Evolutionary conservation across 2,113 vertebrate species (phyloP).

Genomic region (Dascyllus trimaculatus): DNA sequence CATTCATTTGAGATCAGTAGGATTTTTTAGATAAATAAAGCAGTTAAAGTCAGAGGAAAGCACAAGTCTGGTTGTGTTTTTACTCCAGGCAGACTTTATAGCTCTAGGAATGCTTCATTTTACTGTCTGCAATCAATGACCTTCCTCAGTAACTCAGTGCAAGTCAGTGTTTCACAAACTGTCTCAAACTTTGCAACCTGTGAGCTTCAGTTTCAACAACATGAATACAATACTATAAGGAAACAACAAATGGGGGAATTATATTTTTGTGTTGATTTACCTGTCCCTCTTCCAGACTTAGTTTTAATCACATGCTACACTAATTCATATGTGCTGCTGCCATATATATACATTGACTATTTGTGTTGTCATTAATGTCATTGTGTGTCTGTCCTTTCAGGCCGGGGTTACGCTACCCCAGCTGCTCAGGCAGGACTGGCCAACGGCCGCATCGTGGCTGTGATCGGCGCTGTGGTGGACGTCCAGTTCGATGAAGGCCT

Average conservation of each 20-base stretch:
- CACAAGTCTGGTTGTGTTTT: not conserved
- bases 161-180: too few species aligned
- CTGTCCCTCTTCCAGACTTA: too few species aligned
- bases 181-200: not conserved
- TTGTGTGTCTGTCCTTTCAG: too few species aligned
- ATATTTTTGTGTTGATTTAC: not conserved
- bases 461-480: slow-evolving; percentile 97
- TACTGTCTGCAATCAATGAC: slow-evolving; percentile 26
- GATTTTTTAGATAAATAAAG: not conserved
- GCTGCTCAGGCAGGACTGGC: slow-evolving; percentile 21
- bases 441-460: slow-evolving; percentile 92
- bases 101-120: not conserved
- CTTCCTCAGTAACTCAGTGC: slow-evolving; percentile 1
- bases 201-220: not conserved
- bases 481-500: slow-evolving; percentile 98
- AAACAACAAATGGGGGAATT: not conserved
- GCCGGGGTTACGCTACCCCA: too few species aligned
- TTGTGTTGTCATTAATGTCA: too few species aligned
- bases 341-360: too few species aligned
- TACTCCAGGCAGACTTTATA: too few species aligned
- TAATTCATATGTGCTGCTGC: too few species aligned
- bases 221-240: not conserved
- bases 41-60: not conserved
- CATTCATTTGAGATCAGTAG: not conserved
- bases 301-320: too few species aligned